A percentile compares a stretch with the other conserved stretches of the same genome.
phyloP scores from a whole-genome alignment of 2,797 vertebrate genomes.

The Gila robusta region DNA sequence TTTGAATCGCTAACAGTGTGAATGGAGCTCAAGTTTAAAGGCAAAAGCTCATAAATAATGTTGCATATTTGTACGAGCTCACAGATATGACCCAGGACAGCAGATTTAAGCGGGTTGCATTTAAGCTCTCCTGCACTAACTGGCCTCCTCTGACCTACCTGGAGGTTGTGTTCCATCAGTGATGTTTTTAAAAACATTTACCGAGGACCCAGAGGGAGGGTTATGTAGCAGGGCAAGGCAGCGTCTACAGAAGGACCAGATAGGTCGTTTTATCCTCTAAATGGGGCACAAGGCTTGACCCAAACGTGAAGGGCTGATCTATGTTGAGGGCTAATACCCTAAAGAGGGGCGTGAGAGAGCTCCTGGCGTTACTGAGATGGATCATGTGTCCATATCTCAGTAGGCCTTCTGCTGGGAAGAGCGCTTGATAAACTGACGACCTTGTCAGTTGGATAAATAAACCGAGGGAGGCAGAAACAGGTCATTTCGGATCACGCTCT shows the following conservation, averaged over 20 bases:
- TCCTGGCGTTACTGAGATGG: conserved; percentile 76
- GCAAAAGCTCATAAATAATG: conserved; percentile 22
- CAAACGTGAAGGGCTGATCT: conserved; percentile 71
- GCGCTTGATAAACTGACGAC: conserved; percentile 77
- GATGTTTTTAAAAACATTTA: conserved; percentile 69
- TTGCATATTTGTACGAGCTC: neutral
- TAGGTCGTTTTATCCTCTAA: conserved; percentile 77
- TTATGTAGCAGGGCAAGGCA: conserved; percentile 56
- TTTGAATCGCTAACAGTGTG: conserved; percentile 7
- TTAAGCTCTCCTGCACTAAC: conserved; percentile 11
- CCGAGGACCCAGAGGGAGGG: conserved; percentile 57
- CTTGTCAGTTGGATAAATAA: conserved; percentile 76
- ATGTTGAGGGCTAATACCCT: conserved; percentile 70
- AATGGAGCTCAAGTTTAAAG: conserved; percentile 7
- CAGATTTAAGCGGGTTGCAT: conserved; percentile 8
- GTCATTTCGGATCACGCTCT: conserved; percentile 36
- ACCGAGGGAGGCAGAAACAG: conserved; percentile 58
- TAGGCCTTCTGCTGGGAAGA: conserved; percentile 67
- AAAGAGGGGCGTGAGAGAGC: conserved; percentile 63
- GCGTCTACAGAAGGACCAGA: conserved; percentile 60
- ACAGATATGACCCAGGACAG: conserved; percentile 9
- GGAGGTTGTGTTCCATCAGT: conserved; percentile 71
- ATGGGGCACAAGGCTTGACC: conserved; percentile 67
- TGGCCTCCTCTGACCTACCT: conserved; percentile 69
- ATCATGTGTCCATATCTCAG: conserved; percentile 78